Evolutionary conservation across 2,888 invertebrate genomes (phyloP).

Genomic region (Beris morrisii): DNA sequence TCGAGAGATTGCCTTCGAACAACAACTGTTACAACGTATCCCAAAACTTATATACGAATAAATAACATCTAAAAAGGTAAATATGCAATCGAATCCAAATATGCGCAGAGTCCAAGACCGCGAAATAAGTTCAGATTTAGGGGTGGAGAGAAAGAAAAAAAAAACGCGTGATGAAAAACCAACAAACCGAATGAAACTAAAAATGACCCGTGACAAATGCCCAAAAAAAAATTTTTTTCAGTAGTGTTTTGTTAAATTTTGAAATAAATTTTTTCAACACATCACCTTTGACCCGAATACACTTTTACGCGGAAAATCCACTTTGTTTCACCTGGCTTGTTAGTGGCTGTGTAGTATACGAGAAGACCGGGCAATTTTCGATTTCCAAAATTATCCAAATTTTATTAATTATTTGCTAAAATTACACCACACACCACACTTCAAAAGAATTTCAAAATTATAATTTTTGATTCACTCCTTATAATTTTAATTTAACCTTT

Average conservation of each 20-base stretch:
- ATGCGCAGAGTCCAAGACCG: conserved; percentile 28
- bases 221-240: conserved; percentile 14
- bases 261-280: conserved; percentile 23
- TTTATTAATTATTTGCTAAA: too few species aligned
- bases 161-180: conserved; percentile 28
- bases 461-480: too few species aligned
- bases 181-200: conserved; percentile 25
- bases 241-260: conserved; percentile 27
- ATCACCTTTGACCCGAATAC: conserved; percentile 25
- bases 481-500: too few species aligned
- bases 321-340: conserved; percentile 5
- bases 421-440: too few species aligned
- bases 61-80: conserved; percentile 21
- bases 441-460: too few species aligned
- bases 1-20: conserved; percentile 14
- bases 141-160: conserved; percentile 24
- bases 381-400: too few species aligned
- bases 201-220: conserved; percentile 23
- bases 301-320: conserved; percentile 28
- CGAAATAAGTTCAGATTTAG: conserved; percentile 27
- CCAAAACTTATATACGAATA: conserved; percentile 29
- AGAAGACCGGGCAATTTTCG: neutral
- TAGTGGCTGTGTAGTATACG: neutral
- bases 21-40: conserved; percentile 26
- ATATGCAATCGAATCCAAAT: conserved; percentile 28